These are phyloP conservation scores for Muricea muricata DNA, from an alignment of 92 coral and sea anemone species.

Conservation along the genomic window DNA sequence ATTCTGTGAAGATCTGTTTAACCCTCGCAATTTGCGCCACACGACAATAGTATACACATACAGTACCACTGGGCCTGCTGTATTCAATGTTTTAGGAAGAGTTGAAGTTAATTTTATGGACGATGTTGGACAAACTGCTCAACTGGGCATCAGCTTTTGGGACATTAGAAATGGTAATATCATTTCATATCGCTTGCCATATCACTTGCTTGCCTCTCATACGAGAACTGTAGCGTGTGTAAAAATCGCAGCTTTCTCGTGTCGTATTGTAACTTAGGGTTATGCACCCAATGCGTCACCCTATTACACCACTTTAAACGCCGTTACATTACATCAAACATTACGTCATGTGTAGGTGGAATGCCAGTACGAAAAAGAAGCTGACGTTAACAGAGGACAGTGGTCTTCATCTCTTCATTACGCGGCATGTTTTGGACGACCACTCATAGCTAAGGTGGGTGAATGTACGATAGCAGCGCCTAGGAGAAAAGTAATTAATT, in stretches of 20 bases:
- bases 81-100: constrained; percentile 78
- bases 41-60: too few relatives aligned
- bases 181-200: too few relatives aligned
- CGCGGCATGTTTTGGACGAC: constrained; percentile 99
- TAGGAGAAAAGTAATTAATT: too few relatives aligned
- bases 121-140: constrained; percentile 99
- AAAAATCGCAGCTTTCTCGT: too few relatives aligned
- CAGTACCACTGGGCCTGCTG: too few relatives aligned
- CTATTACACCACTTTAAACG: too few relatives aligned
- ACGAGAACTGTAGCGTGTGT: background rate
- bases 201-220: background rate
- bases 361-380: constrained; percentile 94
- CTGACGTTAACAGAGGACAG: constrained; percentile 98
- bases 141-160: constrained; percentile 99
- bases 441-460: constrained; percentile 94
- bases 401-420: constrained; percentile 96
- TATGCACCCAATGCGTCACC: too few relatives aligned
- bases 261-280: too few relatives aligned
- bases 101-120: constrained; percentile 99
- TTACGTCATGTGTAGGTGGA: constrained; percentile 69
- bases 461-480: background rate
- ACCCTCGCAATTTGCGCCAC: too few relatives aligned
- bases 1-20: too few relatives aligned
- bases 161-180: constrained; percentile 92
- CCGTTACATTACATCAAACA: background rate